Evolutionary conservation across 2,113 vertebrate species (phyloP), one percentile per base, ranked within the genome.

Genomic region (Thunnus thynnus): DNA sequence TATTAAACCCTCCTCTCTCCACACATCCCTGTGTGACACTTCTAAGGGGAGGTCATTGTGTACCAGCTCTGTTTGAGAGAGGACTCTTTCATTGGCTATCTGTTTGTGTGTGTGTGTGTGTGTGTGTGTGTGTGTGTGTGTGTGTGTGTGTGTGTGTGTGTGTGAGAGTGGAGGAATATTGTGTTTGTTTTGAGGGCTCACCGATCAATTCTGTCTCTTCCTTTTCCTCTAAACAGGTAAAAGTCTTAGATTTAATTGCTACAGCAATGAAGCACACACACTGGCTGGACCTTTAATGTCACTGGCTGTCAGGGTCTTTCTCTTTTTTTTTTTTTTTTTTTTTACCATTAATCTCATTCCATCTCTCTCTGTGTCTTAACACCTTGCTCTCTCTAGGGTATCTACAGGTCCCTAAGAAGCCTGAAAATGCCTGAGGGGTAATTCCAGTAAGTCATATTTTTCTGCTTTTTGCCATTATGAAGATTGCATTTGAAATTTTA

Each of bases 161-260:
- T 36, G 55, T 51, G 50, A 32, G 36, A 8, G 20, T 13, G 64
- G 0, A 9, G 57, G 67, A 66, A 71, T 70, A 74, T 82, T 78
- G 47, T 76, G 54, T 87, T 76, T 76, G 72, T 78, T 66, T 89
- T 2, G 32, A 83, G 77, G 62, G 71, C 71, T 83, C 17, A 11
- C 52, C 20, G 58, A 89, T 89, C 86, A 88, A 85, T 88, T 82
- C 74, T 60, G 69, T 83, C 70, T 89, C 71, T 79, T 72, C 62
- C 25, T 60, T 72, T 86, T 88, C 75, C 76, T 82, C 63, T 70
- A 74, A 86, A 82, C 52, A 83, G 78, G 74, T 44, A 71, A 77
- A 86, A 82, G 68, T 72, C 63, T 60, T 9, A 3, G 58, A 63
- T 82, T 78, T 88, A 88, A 86, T 86, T 90, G 75, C 78, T 54